Evolutionary conservation across 2,113 vertebrate genomes (phyloP).

Genomic region (Oxygymnocypris stewartii): DNA sequence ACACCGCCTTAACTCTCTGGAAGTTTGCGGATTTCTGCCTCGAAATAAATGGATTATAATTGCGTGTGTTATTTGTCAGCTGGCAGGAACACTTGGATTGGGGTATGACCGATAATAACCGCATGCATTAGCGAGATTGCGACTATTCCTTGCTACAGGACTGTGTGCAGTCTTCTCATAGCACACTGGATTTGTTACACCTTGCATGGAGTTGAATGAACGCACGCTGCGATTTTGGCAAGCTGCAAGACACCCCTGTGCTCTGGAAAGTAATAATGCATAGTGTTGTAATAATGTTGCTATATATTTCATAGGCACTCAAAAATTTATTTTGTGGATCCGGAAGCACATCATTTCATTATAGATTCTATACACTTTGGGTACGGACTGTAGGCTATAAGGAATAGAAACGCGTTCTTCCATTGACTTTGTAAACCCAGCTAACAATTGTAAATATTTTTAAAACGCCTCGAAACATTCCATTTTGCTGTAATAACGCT

Average conservation of each 20-base stretch:
- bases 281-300: not conserved
- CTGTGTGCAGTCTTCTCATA: not conserved
- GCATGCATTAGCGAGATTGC: not conserved
- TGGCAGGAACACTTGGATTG: not conserved
- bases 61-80: not conserved
- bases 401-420: not conserved
- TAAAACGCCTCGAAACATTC: not conserved
- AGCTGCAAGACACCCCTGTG: not conserved
- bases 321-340: not conserved
- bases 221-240: constrained; percentile 3
- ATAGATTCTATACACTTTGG: not conserved
- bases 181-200: constrained; percentile 31
- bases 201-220: constrained; percentile 29
- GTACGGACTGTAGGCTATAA: not conserved
- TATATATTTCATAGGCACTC: not conserved
- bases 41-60: constrained; percentile 29
- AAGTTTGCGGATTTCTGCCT: constrained; percentile 46
- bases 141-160: not conserved
- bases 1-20: constrained; percentile 36
- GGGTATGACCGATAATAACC: not conserved
- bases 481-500: not conserved
- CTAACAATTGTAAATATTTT: not conserved
- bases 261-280: not conserved
- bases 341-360: not conserved
- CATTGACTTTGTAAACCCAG: not conserved